Percentiles rank a stretch among this genome's conserved stretches.
Conservation (phyloP, 2,888 invertebrate species). For the Cephus spinipes region DNA sequence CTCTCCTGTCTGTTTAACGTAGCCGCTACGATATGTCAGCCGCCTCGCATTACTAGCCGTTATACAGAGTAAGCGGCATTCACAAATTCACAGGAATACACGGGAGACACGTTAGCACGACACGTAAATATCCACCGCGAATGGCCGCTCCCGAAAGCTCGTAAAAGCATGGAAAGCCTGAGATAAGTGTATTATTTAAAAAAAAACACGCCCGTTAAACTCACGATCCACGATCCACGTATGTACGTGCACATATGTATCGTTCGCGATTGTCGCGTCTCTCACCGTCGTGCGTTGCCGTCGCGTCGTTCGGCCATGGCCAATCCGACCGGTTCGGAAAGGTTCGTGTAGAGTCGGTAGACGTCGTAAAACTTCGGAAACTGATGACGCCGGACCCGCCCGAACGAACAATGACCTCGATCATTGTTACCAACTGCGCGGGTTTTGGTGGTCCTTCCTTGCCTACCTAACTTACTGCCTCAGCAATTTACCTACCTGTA, state of each 20-base stretch:
- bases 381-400: slow-evolving; percentile 34
- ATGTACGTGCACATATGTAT: slow-evolving; percentile 39
- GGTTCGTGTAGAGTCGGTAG: background rate
- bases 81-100: slow-evolving; percentile 6
- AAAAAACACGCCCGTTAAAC: too few species aligned
- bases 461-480: too few species aligned
- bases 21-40: slow-evolving; percentile 47
- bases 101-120: slow-evolving; percentile 10
- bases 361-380: background rate
- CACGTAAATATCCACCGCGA: slow-evolving; percentile 18
- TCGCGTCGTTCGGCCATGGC: slow-evolving; percentile 24
- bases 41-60: slow-evolving; percentile 14
- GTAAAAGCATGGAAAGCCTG: slow-evolving; percentile 41
- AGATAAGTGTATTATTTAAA: slow-evolving; percentile 9
- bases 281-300: slow-evolving; percentile 26
- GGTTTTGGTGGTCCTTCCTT: too few species aligned
- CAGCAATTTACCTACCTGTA: too few species aligned
- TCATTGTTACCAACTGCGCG: slow-evolving; percentile 37
- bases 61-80: background rate
- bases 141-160: slow-evolving; percentile 27
- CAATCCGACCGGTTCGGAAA: slow-evolving; percentile 30
- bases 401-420: slow-evolving; percentile 52
- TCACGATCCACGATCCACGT: too few species aligned
- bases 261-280: slow-evolving; percentile 42
- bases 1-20: background rate